Conservation (phyloP, 2,888 invertebrate genomes). For the Acanthosoma haemorrhoidale region DNA sequence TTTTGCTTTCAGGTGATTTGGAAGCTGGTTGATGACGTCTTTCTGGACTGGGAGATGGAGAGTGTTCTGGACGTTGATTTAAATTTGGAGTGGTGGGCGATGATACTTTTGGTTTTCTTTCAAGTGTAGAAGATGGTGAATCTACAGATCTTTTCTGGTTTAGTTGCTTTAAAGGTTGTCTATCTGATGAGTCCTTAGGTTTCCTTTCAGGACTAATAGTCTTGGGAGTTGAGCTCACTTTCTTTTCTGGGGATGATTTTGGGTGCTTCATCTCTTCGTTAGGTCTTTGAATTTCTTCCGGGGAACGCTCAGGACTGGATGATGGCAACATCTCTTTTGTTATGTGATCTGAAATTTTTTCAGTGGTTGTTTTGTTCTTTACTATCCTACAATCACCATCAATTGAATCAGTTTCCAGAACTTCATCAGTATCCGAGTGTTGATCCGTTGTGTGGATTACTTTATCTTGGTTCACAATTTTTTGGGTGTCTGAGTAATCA, state of each 20-base stretch:
- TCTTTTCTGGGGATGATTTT: neutral
- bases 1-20: neutral
- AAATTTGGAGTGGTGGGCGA: constrained; percentile 37
- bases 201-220: constrained; percentile 27
- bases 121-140: constrained; percentile 43
- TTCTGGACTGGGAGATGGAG: neutral
- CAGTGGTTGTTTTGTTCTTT: neutral
- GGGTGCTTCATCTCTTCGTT: neutral
- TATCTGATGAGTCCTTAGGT: neutral
- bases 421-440: neutral
- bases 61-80: neutral
- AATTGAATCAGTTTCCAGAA: neutral
- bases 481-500: neutral
- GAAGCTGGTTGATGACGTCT: neutral
- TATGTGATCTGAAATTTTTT: neutral
- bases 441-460: neutral
- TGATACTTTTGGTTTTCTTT: constrained; percentile 47
- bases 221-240: neutral
- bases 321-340: neutral
- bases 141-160: neutral
- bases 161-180: neutral
- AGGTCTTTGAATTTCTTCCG: neutral
- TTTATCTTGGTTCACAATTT: neutral
- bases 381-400: neutral
- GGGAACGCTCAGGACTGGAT: constrained; percentile 12